Percentiles rank a stretch among this genome's conserved stretches.
Conservation (phyloP, 2,888 invertebrate genomes). For the Drosophila dives region DNA sequence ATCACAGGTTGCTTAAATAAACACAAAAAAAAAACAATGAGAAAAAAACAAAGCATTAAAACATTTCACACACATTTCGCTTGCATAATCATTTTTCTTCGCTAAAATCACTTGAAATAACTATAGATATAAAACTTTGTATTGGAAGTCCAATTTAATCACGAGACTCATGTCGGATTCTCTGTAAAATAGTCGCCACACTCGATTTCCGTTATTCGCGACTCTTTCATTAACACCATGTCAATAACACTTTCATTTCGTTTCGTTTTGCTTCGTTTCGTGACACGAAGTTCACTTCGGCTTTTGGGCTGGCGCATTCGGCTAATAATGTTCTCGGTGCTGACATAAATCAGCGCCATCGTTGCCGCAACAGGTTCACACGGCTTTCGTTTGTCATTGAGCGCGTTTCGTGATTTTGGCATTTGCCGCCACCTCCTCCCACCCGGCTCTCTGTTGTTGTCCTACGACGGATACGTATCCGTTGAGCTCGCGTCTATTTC, state of each 20-base stretch:
- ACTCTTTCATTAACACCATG: slow-evolving; percentile 40
- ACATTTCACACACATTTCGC: slow-evolving; percentile 54
- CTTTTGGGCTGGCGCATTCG: slow-evolving; percentile 13
- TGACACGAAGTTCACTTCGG: slow-evolving; percentile 21
- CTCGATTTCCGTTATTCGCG: slow-evolving; percentile 14
- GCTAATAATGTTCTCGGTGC: slow-evolving; percentile 44
- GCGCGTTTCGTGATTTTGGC: slow-evolving; percentile 58
- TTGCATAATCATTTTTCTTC: slow-evolving; percentile 54
- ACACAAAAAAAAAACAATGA: slow-evolving; percentile 16
- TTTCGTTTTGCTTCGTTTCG: neutral
- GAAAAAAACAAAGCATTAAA: neutral
- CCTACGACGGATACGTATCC: slow-evolving; percentile 37
- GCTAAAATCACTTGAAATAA: neutral
- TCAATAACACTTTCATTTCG: neutral
- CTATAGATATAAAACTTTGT: neutral
- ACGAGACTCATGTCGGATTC: slow-evolving; percentile 72
- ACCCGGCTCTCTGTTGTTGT: slow-evolving; percentile 5
- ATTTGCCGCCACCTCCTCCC: neutral
- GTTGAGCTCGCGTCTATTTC: slow-evolving; percentile 8
- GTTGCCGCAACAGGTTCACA: slow-evolving; percentile 79
- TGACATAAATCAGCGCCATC: slow-evolving; percentile 74
- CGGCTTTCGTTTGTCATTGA: slow-evolving; percentile 73
- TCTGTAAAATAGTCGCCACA: slow-evolving; percentile 10
- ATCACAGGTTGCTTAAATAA: slow-evolving; percentile 41
- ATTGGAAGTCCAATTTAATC: slow-evolving; percentile 56